Evolutionary conservation across 1,140 invertebrate genomes (phyloP).

Genomic region (Gyrodactylus salaris): DNA sequence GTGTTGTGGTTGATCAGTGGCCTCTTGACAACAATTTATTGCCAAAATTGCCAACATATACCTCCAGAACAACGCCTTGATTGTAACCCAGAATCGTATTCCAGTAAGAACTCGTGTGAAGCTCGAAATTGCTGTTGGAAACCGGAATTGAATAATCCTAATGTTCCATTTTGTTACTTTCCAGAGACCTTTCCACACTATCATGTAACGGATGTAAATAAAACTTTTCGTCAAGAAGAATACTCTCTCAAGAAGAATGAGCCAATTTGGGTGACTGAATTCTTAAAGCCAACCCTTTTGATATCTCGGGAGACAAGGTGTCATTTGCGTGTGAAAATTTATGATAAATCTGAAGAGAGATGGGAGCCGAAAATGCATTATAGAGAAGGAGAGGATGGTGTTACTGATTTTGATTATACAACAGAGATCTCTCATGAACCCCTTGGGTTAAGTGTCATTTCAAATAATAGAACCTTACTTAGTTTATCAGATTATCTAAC

Average conservation of each 20-base stretch:
- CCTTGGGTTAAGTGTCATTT: not conserved
- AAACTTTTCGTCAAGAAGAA: not conserved
- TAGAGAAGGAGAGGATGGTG: not conserved
- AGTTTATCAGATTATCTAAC: not conserved
- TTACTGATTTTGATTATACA: not conserved
- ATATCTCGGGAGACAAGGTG: not conserved
- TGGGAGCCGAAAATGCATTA: not conserved
- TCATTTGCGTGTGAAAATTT: not conserved
- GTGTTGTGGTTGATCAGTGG: too few relatives aligned
- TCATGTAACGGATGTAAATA: not conserved
- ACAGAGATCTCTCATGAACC: not conserved
- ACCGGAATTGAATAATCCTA: not conserved
- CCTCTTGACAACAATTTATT: too few relatives aligned
- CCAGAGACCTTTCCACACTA: conserved; percentile 8
- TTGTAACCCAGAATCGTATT: conserved; percentile 8
- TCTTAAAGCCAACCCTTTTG: not conserved
- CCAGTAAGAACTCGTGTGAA: conserved; percentile 6
- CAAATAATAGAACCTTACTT: not conserved
- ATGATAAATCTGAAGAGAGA: not conserved
- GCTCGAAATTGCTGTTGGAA: conserved; percentile 9
- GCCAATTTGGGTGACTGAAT: too few relatives aligned
- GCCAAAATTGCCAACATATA: too few relatives aligned
- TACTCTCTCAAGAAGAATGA: conserved; percentile 5
- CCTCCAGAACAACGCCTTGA: conserved; percentile 9
- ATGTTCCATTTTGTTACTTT: conserved; percentile 9